Percentiles rank a stretch among this genome's conserved stretches.
These are phyloP conservation scores for Conus ventricosus DNA, from an alignment of 1,140 invertebrate genomes.

Conservation along the genomic window DNA sequence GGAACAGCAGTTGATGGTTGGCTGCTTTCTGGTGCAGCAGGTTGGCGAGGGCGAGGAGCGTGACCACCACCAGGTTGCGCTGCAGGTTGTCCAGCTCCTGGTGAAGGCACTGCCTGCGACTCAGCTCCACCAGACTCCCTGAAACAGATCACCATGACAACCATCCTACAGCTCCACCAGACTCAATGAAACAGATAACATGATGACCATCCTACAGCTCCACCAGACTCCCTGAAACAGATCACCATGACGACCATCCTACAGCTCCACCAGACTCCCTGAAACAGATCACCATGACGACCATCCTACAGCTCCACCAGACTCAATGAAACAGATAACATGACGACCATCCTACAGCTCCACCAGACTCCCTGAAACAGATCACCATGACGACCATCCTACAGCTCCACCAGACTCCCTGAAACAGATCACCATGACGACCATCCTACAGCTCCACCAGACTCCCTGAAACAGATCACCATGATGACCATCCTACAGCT, in stretches of 20 bases:
- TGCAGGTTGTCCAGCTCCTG: background rate
- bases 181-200: background rate
- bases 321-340: too few relatives aligned
- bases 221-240: background rate
- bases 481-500: too few relatives aligned
- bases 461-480: too few relatives aligned
- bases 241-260: background rate
- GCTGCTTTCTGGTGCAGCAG: background rate
- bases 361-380: too few relatives aligned
- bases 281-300: too few relatives aligned
- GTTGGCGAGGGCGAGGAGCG: background rate
- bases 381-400: too few relatives aligned
- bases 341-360: too few relatives aligned
- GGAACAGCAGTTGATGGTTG: background rate
- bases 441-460: too few relatives aligned
- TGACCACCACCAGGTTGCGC: background rate
- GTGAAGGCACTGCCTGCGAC: too few relatives aligned
- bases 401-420: too few relatives aligned
- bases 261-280: background rate
- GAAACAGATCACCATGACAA: background rate
- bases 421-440: too few relatives aligned
- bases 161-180: background rate
- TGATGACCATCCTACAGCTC: background rate
- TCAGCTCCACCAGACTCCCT: background rate
- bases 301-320: too few relatives aligned